Base-by-base conservation (phyloP, 2,888 invertebrate genomes). In the Selenia dentaria region DNA sequence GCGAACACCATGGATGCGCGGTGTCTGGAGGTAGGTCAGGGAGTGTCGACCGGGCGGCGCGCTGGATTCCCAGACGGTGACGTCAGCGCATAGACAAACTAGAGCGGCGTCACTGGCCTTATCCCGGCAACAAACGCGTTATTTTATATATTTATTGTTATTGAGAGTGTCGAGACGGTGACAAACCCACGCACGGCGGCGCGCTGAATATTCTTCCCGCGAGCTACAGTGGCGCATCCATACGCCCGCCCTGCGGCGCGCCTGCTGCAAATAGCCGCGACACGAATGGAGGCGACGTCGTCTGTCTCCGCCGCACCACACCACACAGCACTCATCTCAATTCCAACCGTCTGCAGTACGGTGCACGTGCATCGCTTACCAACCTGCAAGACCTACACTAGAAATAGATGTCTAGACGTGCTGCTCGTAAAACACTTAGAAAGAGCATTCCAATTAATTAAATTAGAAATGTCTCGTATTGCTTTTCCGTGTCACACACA, bases 61-160 rank as follows among this genome's bases (percentile, higher is more conserved):
- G 72, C 74, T 82, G 78, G 83, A 89, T 89, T 88, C 89, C 85
- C 88, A 90, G 90, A 89, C 88, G 49, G 62, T 88, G 88, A 88
- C 89, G 89, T 85, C 80, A 82, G 67, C 64, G 68, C 67, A 83
- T 82, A 88, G 85, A 87, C 87, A 88, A 86, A 87, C 87, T 85
- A 86, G 85, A 84, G 76, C 87, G 74, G 73, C 78, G 81, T 84
- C 85, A 84, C 77, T 71, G 77, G 70, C 79, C 75, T 79, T 79
- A 85, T 84, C 81, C 82, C 80, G 74, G 76, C 71, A 77, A 76
- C 79, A 78, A 82, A 79, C 80, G 76, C 75, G 74, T 82, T 84
- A 86, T 87, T 87, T 84, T 70, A 79, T 77, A 79, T 87, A 88
- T 85, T 87, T 88, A 86, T 84, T 85, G 76, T 77, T 84, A 85